phyloP scores from a whole-genome alignment of 2,797 vertebrate genomes.

The Limosa lapponica region DNA sequence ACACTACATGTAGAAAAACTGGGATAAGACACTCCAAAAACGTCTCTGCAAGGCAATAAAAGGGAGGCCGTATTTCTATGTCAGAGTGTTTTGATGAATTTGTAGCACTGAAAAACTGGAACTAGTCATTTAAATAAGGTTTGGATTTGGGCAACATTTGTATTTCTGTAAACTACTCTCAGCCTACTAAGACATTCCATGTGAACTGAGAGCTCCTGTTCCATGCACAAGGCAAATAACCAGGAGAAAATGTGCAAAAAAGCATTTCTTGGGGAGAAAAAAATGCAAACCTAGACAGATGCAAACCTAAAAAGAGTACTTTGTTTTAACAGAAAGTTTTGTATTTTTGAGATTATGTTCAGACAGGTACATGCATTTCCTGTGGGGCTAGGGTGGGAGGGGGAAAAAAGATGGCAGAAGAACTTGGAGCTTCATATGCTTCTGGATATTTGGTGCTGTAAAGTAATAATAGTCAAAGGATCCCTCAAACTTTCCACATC shows the following conservation, averaged over 20 bases:
- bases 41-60: neutral
- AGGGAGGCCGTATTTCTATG: neutral
- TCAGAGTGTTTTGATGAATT: neutral
- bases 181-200: neutral
- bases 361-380: neutral
- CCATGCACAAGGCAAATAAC: neutral
- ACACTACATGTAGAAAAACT: neutral
- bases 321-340: neutral
- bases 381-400: no score
- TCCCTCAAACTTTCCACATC: neutral
- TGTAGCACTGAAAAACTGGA: neutral
- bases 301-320: neutral
- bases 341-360: neutral
- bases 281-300: neutral
- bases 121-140: neutral
- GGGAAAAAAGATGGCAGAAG: neutral
- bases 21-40: neutral
- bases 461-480: neutral
- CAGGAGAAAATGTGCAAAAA: neutral
- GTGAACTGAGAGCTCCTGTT: neutral
- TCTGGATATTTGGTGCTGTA: neutral
- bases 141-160: neutral
- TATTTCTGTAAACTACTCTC: neutral
- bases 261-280: neutral
- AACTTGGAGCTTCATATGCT: neutral